A percentile compares a stretch with the other conserved stretches of the same genome.
phyloP scores from a whole-genome alignment of 2,113 vertebrate genomes.

The Myodes glareolus region DNA sequence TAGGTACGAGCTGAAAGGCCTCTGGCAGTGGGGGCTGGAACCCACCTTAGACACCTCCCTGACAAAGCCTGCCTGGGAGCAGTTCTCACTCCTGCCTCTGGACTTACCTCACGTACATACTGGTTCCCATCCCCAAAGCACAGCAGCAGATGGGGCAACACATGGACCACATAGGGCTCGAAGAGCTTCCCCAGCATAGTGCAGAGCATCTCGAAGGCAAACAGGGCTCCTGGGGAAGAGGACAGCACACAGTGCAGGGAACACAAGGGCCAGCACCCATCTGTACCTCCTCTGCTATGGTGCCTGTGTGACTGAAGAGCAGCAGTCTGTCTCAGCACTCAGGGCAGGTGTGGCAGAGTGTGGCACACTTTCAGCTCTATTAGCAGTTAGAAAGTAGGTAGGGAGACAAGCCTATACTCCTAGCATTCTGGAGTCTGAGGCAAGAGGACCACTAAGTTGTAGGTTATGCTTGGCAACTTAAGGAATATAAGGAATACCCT shows the following conservation, averaged over 20 bases:
- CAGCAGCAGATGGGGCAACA: conserved; percentile 96
- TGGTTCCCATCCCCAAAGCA: conserved; percentile 99
- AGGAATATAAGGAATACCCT: no score
- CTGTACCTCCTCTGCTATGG: not conserved
- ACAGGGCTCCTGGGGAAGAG: conserved; percentile 91
- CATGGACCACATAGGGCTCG: conserved; percentile 97
- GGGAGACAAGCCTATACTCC: not conserved
- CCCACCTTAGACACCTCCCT: not conserved
- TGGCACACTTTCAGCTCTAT: no score
- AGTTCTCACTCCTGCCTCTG: not conserved
- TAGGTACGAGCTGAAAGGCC: not conserved
- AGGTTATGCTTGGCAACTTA: not conserved
- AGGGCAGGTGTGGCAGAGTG: not conserved
- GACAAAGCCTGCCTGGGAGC: not conserved
- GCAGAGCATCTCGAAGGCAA: conserved; percentile 99
- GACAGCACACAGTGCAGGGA: not conserved
- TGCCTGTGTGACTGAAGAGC: not conserved
- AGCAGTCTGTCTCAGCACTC: not conserved
- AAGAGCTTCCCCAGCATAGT: conserved; percentile 99
- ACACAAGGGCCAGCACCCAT: not conserved
- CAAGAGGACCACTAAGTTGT: not conserved
- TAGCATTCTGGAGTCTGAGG: not conserved
- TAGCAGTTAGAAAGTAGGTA: not conserved
- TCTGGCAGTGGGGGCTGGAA: fast-evolving
- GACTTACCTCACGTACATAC: conserved; percentile 96